These are phyloP conservation scores for Tadarida brasiliensis DNA, from an alignment of 2,797 vertebrate genomes.

Conservation along the genomic window DNA sequence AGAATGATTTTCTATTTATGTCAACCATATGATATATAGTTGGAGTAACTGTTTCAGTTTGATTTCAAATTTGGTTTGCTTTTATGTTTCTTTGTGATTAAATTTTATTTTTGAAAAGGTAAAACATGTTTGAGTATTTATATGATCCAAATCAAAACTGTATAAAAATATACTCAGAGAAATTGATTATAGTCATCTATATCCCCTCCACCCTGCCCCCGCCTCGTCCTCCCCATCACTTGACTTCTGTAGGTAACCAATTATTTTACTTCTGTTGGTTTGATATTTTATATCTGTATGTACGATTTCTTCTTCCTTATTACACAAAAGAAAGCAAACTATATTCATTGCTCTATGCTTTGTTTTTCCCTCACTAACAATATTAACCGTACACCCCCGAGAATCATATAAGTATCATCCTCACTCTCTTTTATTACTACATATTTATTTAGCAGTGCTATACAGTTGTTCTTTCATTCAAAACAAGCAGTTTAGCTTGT, in stretches of 20 bases:
- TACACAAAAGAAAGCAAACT: background rate
- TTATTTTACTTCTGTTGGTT: background rate
- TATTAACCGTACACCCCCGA: background rate
- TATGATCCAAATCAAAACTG: background rate
- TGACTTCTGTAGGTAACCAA: background rate
- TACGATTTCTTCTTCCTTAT: background rate
- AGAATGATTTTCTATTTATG: background rate
- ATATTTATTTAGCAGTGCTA: background rate
- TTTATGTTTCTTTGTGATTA: background rate
- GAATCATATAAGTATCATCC: background rate
- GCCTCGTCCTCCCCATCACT: background rate
- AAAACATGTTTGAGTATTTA: background rate
- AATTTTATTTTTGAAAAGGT: slow-evolving; percentile 14
- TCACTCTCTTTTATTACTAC: background rate
- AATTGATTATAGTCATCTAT: background rate
- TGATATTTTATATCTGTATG: background rate
- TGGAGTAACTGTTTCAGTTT: background rate
- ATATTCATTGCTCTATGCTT: background rate
- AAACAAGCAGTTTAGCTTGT: background rate
- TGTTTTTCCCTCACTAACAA: background rate
- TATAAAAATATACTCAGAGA: background rate
- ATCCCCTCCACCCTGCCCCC: background rate
- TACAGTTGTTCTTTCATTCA: background rate
- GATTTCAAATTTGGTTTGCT: slow-evolving; percentile 24
- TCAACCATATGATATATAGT: background rate